These are phyloP conservation scores for Sphecodes monilicornis DNA, from an alignment of 2,888 invertebrate genomes.

Conservation along the genomic window DNA sequence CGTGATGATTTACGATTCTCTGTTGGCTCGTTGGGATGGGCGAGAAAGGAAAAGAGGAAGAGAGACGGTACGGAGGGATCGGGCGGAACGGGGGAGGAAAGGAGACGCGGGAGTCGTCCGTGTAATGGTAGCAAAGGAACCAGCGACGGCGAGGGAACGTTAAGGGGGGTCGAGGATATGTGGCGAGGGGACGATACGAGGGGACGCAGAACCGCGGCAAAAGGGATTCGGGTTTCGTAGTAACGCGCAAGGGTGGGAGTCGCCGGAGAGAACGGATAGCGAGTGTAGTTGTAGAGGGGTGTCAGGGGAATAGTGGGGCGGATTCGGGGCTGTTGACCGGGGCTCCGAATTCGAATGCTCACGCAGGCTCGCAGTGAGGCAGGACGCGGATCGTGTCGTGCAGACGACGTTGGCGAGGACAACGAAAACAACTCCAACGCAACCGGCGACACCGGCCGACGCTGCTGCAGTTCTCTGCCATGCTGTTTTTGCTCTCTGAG, in stretches of 20 bases:
- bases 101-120: slow-evolving; percentile 11
- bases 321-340: slow-evolving; percentile 79
- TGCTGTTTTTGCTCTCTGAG: background rate
- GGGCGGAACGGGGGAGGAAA: background rate
- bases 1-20: slow-evolving; percentile 65
- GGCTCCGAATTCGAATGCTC: slow-evolving; percentile 78
- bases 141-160: background rate
- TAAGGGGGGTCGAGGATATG: background rate
- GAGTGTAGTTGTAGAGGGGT: background rate
- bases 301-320: slow-evolving; percentile 27
- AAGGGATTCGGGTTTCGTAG: slow-evolving; percentile 59
- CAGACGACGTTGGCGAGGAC: slow-evolving; percentile 54
- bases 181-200: background rate
- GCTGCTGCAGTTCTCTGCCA: background rate
- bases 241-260: background rate
- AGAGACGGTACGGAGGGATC: background rate
- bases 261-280: background rate
- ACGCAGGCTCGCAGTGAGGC: slow-evolving; percentile 82
- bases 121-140: background rate
- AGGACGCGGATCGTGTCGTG: slow-evolving; percentile 76
- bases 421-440: slow-evolving; percentile 47
- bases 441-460: slow-evolving; percentile 61
- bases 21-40: background rate
- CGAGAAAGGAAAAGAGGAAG: slow-evolving; percentile 8
- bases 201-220: slow-evolving; percentile 20